A percentile compares a stretch with the other conserved stretches of the same genome.
phyloP scores from a whole-genome alignment of 1,140 invertebrate species.

The Drosophila burlai region DNA sequence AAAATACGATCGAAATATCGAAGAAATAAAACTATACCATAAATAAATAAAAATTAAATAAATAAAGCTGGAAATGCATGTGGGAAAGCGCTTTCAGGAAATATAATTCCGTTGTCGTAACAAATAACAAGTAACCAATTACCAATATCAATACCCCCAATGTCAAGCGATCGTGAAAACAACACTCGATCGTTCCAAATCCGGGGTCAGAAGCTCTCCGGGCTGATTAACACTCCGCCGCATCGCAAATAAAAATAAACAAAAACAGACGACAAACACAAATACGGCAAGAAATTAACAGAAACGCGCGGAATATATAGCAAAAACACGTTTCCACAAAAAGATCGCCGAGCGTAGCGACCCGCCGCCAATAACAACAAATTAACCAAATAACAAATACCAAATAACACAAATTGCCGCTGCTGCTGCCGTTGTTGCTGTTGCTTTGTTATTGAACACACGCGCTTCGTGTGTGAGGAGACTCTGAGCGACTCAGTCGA shows the following conservation, averaged over 20 bases:
- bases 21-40: constrained; percentile 14
- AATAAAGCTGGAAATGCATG: constrained; percentile 34
- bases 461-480: constrained; percentile 16
- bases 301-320: constrained; percentile 55
- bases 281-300: constrained; percentile 48
- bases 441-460: constrained; percentile 42
- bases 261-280: constrained; percentile 52
- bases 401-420: constrained; percentile 66
- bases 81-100: constrained; percentile 8
- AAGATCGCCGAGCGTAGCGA: constrained; percentile 22
- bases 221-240: constrained; percentile 74
- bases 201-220: constrained; percentile 70
- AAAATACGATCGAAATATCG: not conserved
- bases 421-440: constrained; percentile 33
- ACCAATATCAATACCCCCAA: constrained; percentile 53
- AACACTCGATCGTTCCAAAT: constrained; percentile 56
- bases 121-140: constrained; percentile 9
- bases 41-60: constrained; percentile 51
- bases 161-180: constrained; percentile 64
- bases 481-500: constrained; percentile 1
- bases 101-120: constrained; percentile 9
- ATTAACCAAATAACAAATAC: constrained; percentile 64
- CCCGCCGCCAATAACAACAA: constrained; percentile 35
- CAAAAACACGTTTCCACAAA: constrained; percentile 72
- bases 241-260: constrained; percentile 45